phyloP scores from a whole-genome alignment of 2,797 vertebrate species.

The Rachycentron canadum region DNA sequence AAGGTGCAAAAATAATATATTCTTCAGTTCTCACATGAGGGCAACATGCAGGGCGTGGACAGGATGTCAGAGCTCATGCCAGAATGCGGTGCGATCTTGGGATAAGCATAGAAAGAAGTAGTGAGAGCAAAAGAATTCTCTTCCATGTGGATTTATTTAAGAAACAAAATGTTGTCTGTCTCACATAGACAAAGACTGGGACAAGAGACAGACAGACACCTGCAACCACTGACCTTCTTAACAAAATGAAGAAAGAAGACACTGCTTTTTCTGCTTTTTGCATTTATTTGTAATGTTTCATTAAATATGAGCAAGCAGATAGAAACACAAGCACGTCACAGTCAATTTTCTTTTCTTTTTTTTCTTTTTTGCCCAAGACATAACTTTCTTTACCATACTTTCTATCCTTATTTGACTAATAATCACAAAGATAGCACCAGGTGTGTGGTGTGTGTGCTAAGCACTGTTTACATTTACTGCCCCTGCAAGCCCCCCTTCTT shows the following conservation, averaged over 20 bases:
- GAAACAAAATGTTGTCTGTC: slow-evolving; percentile 47
- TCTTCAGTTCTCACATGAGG: slow-evolving; percentile 62
- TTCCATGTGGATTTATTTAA: slow-evolving; percentile 85
- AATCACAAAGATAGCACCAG: slow-evolving; percentile 88
- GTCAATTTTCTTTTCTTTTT: slow-evolving; percentile 79
- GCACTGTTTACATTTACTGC: slow-evolving; percentile 83
- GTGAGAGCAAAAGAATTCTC: slow-evolving; percentile 78
- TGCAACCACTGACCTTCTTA: slow-evolving; percentile 75
- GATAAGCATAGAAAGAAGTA: slow-evolving; percentile 70
- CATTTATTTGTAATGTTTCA: slow-evolving; percentile 94
- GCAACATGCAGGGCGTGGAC: slow-evolving; percentile 74
- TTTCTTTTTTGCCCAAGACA: slow-evolving; percentile 85
- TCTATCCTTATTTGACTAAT: slow-evolving; percentile 76
- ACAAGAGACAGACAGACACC: slow-evolving; percentile 67
- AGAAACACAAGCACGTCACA: slow-evolving; percentile 96
- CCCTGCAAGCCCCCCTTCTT: slow-evolving; percentile 45
- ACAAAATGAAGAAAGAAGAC: slow-evolving; percentile 84
- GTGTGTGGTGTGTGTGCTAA: slow-evolving; percentile 79
- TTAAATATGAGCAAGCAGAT: slow-evolving; percentile 95
- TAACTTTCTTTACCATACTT: slow-evolving; percentile 81
- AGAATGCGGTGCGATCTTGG: slow-evolving; percentile 68
- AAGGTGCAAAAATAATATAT: slow-evolving; percentile 81
- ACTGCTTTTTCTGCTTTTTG: slow-evolving; percentile 86
- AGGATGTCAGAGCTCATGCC: slow-evolving; percentile 77
- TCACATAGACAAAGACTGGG: slow-evolving; percentile 68